Percentiles rank a stretch among this genome's conserved stretches.
Evolutionary conservation across 2,797 vertebrate species (phyloP).

Genomic region (Poeciliopsis turneri): DNA sequence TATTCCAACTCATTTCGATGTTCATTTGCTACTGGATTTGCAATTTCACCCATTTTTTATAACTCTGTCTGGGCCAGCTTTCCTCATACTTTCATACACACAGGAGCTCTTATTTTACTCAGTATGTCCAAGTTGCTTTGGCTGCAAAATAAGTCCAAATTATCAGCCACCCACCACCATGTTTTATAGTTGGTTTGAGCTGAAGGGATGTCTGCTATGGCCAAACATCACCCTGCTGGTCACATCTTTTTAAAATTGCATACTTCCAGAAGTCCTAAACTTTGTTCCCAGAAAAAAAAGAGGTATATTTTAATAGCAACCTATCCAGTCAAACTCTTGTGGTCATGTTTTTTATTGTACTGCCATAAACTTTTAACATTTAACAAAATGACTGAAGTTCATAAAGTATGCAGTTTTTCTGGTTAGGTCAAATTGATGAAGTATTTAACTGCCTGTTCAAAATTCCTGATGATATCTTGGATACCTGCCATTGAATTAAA

Average conservation of each 20-base stretch:
- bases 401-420: not conserved
- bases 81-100: not conserved
- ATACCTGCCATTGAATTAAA: not conserved
- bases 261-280: not conserved
- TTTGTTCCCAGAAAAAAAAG: not conserved
- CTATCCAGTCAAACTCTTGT: not conserved
- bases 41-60: not conserved
- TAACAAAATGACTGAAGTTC: not conserved
- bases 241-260: not conserved
- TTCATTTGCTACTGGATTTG: not conserved
- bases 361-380: not conserved
- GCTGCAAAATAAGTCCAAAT: constrained; percentile 6
- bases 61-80: not conserved
- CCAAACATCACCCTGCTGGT: not conserved
- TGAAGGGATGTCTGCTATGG: not conserved
- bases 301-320: not conserved
- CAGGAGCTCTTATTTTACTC: not conserved
- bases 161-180: constrained; percentile 2
- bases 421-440: not conserved
- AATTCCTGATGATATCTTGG: not conserved
- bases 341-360: not conserved
- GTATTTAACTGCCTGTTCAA: not conserved
- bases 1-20: not conserved
- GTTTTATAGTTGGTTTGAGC: not conserved
- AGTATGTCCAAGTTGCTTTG: not conserved